These are phyloP conservation scores for Drosophila testacea DNA, from an alignment of 2,888 invertebrate species.

Conservation along the genomic window DNA sequence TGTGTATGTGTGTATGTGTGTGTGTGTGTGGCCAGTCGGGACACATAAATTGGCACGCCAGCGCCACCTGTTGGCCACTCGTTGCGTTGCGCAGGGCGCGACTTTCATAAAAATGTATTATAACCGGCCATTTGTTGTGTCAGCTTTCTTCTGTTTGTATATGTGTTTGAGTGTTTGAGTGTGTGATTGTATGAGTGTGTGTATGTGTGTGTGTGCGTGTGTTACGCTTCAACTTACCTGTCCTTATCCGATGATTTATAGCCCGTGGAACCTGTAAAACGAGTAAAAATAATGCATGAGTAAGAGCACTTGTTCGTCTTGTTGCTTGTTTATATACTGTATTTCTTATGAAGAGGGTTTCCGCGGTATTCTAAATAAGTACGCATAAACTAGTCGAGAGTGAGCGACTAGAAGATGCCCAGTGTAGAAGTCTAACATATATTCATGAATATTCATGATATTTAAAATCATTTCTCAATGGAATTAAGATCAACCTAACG, in stretches of 20 bases:
- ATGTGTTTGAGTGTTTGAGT: constrained; percentile 21
- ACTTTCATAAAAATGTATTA: constrained; percentile 64
- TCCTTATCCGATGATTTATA: constrained; percentile 94
- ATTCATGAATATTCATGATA: too few species aligned
- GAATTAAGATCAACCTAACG: too few species aligned
- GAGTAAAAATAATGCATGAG: constrained; percentile 50
- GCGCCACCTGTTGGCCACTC: constrained; percentile 74
- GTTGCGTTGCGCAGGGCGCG: constrained; percentile 17
- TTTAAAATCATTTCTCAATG: too few species aligned
- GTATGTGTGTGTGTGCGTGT: constrained; percentile 39
- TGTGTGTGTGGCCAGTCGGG: constrained; percentile 58
- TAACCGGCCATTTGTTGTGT: constrained; percentile 63
- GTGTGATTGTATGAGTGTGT: constrained; percentile 24
- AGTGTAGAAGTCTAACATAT: not conserved
- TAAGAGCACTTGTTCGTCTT: constrained; percentile 28
- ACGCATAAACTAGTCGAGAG: not conserved
- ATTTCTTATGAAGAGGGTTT: constrained; percentile 15
- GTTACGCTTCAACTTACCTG: constrained; percentile 87
- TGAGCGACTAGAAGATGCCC: not conserved
- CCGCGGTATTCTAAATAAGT: constrained; percentile 25
- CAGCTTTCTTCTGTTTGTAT: constrained; percentile 24
- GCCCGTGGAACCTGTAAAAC: constrained; percentile 90
- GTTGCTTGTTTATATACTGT: constrained; percentile 24
- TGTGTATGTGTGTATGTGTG: constrained; percentile 34
- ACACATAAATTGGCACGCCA: constrained; percentile 74